Evolutionary conservation across 2,888 invertebrate genomes (phyloP), one percentile per base, ranked within the genome.

Genomic region (Mesorhabditis spiculigera): DNA sequence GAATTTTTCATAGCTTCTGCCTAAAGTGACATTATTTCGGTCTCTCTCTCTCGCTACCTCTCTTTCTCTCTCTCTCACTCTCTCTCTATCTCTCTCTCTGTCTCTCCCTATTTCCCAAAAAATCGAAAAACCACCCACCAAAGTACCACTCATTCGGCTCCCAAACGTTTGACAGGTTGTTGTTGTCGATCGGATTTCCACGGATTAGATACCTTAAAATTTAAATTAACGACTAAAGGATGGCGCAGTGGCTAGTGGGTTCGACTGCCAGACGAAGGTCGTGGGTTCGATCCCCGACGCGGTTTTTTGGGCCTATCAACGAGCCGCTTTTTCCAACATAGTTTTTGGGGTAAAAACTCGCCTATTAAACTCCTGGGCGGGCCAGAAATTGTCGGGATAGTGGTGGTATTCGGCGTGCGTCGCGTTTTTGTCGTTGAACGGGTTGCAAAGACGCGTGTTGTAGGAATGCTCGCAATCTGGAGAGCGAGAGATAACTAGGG

Each of bases 301-400:
- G 1, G 58, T 13, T 50, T 13, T 50, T n/a, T n/a, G n/a, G 58
- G 58, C 8, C 3, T 50, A n/a, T 2, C 1, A 50, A 50, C 1
- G n/a, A n/a, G n/a, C n/a, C n/a, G n/a, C n/a, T n/a, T n/a, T n/a
- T n/a, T n/a, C n/a, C n/a, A n/a, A n/a, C n/a, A n/a, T n/a, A n/a
- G 8, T 50, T 50, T n/a, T 28, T 28, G 3, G 1, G 28, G 28
- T 28, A n/a, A 50, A 50, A 50, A 50, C 58, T 50, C 58, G 58
- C n/a, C 71, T 66, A 66, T 80, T 80, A 68, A 80, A 80, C 68
- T 80, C 78, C 67, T 80, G 78, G 5, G 80, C 78, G 28, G 80
- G 78, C 80, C 80, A 80, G 68, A 74, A 78, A 65, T 80, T 80
- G 63, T 79, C 74, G 28, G 78, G 80, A 68, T 70, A 77, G 44